Conservation (phyloP, 2,888 invertebrate species). For the Cheilosia vernalis region DNA sequence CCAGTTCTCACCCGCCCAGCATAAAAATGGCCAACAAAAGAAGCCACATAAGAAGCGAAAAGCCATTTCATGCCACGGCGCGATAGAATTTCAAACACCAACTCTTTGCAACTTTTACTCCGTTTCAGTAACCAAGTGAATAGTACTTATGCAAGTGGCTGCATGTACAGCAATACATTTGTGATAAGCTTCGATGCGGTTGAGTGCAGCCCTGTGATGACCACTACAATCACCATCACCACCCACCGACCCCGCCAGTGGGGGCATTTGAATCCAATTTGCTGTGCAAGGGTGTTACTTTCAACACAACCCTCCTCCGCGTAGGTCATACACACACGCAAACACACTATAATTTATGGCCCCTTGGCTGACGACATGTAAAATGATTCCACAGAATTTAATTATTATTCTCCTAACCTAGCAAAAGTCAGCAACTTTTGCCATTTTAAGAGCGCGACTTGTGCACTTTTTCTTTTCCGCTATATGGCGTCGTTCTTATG, state of each 20-base stretch:
- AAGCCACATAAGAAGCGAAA: conserved; percentile 66
- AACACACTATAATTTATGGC: conserved; percentile 18
- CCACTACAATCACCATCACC: conserved; percentile 50
- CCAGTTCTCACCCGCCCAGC: conserved; percentile 53
- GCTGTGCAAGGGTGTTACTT: conserved; percentile 49
- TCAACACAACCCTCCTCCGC: conserved; percentile 23
- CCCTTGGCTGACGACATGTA: conserved; percentile 60
- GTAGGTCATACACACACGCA: conserved; percentile 52
- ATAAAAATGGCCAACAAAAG: conserved; percentile 57
- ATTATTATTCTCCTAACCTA: conserved; percentile 72
- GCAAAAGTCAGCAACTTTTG: conserved; percentile 73
- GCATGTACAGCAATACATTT: conserved; percentile 12
- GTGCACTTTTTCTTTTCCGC: conserved; percentile 56
- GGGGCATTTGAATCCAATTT: conserved; percentile 66
- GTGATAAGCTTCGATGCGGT: conserved; percentile 66
- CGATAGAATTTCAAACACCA: conserved; percentile 72
- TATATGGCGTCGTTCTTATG: conserved; percentile 15
- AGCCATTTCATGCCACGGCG: conserved; percentile 55
- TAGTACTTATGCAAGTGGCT: conserved; percentile 23
- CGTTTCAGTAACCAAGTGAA: conserved; percentile 16
- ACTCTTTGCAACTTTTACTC: conserved; percentile 57
- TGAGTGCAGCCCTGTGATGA: conserved; percentile 51
- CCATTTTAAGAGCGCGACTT: conserved; percentile 70
- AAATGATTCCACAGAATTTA: conserved; percentile 73
- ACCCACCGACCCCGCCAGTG: conserved; percentile 28